These are phyloP conservation scores for Nephrocerus scutellatus DNA, from an alignment of 2,888 invertebrate species.

Conservation along the genomic window DNA sequence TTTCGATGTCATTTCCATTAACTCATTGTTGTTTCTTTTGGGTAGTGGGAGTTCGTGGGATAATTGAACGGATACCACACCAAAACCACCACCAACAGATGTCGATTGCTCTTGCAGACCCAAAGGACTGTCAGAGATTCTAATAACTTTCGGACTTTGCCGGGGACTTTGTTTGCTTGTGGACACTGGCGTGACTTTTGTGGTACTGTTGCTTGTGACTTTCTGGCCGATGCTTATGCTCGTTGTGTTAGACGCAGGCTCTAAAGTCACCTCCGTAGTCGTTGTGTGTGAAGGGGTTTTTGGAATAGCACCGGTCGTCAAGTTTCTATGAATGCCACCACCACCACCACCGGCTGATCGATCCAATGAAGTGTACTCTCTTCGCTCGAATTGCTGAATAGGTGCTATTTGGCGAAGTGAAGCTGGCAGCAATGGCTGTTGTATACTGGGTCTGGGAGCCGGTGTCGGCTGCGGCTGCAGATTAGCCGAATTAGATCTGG, in stretches of 20 bases:
- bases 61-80: too few relatives aligned
- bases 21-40: too few relatives aligned
- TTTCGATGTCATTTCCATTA: too few relatives aligned
- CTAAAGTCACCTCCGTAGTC: too few relatives aligned
- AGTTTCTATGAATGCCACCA: too few relatives aligned
- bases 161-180: conserved; percentile 20
- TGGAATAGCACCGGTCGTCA: conserved; percentile 42
- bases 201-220: conserved; percentile 5
- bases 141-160: conserved; percentile 23
- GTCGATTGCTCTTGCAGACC: conserved; percentile 2
- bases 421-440: conserved; percentile 22
- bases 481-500: too few relatives aligned
- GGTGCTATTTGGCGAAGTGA: conserved; percentile 22
- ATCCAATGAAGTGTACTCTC: conserved; percentile 41
- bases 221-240: conserved; percentile 13
- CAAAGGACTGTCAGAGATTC: too few relatives aligned
- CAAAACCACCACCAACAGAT: not conserved
- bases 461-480: conserved; percentile 37
- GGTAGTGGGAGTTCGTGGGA: too few relatives aligned
- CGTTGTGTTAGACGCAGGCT: too few relatives aligned
- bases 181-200: not conserved
- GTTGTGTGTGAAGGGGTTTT: conserved; percentile 31
- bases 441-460: conserved; percentile 35
- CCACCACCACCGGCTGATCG: conserved; percentile 25
- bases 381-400: conserved; percentile 23